Conservation (phyloP, 2,797 vertebrate species). For the Myotis pilosus region DNA sequence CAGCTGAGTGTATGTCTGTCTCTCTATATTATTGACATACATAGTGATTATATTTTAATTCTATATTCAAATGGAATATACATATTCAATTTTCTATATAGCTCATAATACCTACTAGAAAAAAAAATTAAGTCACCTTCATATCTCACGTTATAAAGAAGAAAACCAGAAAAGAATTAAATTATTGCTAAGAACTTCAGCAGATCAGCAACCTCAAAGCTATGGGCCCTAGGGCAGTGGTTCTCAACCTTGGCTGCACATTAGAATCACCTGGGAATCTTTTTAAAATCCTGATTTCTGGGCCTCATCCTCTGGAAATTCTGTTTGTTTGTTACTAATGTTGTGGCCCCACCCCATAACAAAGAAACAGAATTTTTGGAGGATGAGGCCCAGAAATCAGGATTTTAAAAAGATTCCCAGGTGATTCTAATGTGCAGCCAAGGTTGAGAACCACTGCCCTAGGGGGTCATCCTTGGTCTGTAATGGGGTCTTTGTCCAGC, state of each 20-base stretch:
- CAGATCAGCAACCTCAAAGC: neutral
- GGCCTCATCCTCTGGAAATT: too few relatives aligned
- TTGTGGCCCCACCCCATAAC: too few relatives aligned
- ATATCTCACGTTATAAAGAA: conserved; percentile 14
- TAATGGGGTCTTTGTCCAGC: neutral
- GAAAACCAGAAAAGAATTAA: neutral
- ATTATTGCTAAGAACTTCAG: neutral
- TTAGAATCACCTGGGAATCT: too few relatives aligned
- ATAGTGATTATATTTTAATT: neutral
- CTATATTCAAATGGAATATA: neutral
- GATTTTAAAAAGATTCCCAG: too few relatives aligned
- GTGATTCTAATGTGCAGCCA: too few relatives aligned
- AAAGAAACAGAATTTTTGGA: too few relatives aligned
- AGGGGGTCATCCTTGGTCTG: neutral
- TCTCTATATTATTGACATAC: neutral
- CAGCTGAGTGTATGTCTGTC: neutral
- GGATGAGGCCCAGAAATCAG: too few relatives aligned
- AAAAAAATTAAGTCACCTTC: neutral
- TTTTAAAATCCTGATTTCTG: too few relatives aligned
- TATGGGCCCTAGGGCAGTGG: neutral
- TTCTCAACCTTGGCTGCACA: too few relatives aligned
- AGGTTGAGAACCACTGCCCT: too few relatives aligned
- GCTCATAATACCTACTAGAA: neutral
- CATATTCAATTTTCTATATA: neutral
- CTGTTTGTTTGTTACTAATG: too few relatives aligned